phyloP scores from a whole-genome alignment of 2,797 vertebrate species.

The Odontamblyopus rebecca region DNA sequence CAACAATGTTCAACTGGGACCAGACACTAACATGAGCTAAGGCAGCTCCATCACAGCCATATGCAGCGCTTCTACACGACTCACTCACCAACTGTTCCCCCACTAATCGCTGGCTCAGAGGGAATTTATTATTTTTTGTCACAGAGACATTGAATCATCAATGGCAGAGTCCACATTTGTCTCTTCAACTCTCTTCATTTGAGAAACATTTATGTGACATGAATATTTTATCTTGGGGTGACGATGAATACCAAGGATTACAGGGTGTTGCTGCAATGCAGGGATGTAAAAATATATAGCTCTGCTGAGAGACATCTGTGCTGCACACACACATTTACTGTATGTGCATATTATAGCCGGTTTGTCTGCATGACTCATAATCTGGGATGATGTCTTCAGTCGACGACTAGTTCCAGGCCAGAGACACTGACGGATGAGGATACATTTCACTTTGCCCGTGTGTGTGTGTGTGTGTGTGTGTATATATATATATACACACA shows the following conservation, averaged over 20 bases:
- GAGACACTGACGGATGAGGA: constrained; percentile 2
- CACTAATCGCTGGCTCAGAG: constrained; percentile 51
- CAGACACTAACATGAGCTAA: constrained; percentile 50
- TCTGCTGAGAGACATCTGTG: constrained; percentile 14
- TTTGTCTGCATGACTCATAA: constrained; percentile 61
- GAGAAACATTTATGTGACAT: constrained; percentile 32
- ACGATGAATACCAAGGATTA: constrained; percentile 25
- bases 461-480: too few species aligned
- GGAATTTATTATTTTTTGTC: constrained; percentile 54
- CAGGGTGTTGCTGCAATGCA: constrained; percentile 51
- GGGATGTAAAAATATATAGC: constrained; percentile 49
- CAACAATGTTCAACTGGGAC: constrained; percentile 26
- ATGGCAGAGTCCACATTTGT: background rate
- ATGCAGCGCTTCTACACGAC: constrained; percentile 43
- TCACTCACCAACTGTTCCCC: constrained; percentile 60
- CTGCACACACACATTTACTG: constrained; percentile 9
- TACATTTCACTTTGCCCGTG: background rate
- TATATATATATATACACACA: too few species aligned
- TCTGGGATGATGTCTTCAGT: constrained; percentile 42
- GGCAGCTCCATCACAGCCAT: constrained; percentile 54
- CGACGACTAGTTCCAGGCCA: constrained; percentile 33
- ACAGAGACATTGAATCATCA: constrained; percentile 61
- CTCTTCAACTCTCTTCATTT: constrained; percentile 31
- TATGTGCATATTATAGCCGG: constrained; percentile 34
- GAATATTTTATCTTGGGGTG: constrained; percentile 30